Evolutionary conservation across 2,113 vertebrate genomes (phyloP).

Genomic region (Labrus mixtus): DNA sequence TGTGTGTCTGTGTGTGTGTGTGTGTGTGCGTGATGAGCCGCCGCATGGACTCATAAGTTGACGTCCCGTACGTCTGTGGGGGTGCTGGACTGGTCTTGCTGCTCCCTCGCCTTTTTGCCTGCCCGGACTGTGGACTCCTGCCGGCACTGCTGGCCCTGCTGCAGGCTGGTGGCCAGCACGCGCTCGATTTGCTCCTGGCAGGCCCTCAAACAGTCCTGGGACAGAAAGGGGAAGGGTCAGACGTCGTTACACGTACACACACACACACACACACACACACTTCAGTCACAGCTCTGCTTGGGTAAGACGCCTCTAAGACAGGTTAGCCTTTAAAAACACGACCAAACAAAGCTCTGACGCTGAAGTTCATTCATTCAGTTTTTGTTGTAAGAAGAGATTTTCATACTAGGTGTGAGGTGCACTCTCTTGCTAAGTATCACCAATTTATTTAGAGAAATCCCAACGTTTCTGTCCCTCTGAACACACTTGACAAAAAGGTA

Average conservation of each 20-base stretch:
- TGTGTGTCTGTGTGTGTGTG: not conserved
- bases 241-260: conserved; percentile 26
- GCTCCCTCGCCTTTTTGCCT: conserved; percentile 86
- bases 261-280: no score
- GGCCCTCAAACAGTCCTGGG: conserved; percentile 93
- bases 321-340: not conserved
- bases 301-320: not conserved
- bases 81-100: conserved; percentile 95
- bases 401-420: no score
- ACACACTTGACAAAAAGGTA: no score
- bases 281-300: conserved; percentile 12
- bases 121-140: conserved; percentile 78
- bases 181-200: conserved; percentile 98
- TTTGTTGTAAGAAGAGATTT: no score
- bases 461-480: no score
- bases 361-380: not conserved
- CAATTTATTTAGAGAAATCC: no score
- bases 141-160: conserved; percentile 86
- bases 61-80: conserved; percentile 96
- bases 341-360: not conserved
- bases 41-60: conserved; percentile 89
- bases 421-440: no score
- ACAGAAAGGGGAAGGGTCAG: conserved; percentile 35
- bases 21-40: not conserved
- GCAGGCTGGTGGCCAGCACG: conserved; percentile 90